Conservation (phyloP, 2,888 invertebrate genomes). For the Leptinotarsa haldemani region DNA sequence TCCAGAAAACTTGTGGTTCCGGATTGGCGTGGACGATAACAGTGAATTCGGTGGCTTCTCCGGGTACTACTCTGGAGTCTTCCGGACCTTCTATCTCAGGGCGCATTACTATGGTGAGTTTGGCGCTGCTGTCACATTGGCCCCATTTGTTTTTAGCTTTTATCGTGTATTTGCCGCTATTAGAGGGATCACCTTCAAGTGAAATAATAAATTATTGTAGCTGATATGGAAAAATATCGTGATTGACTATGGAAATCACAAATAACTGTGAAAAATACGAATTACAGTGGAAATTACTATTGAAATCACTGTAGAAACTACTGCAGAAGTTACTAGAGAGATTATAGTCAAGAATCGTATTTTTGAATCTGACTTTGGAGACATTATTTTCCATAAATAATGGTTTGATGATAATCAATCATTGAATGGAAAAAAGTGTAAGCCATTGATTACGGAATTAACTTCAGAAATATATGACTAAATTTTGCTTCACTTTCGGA, state of each 20-base stretch:
- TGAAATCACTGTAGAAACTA: too few species aligned
- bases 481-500: too few species aligned
- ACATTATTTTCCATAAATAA: too few species aligned
- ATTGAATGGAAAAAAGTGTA: not conserved
- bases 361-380: too few species aligned
- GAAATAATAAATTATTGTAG: not conserved
- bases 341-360: too few species aligned
- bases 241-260: too few species aligned
- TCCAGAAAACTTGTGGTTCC: conserved; percentile 88
- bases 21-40: conserved; percentile 91
- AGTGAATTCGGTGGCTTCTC: conserved; percentile 80
- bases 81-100: conserved; percentile 83
- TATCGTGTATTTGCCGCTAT: conserved; percentile 86
- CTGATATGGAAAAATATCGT: not conserved
- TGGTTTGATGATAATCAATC: too few species aligned
- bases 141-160: conserved; percentile 86
- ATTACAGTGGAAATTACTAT: too few species aligned
- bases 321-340: too few species aligned
- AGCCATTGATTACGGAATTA: not conserved
- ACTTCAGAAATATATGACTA: not conserved
- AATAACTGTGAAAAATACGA: too few species aligned
- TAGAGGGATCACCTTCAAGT: conserved; percentile 74
- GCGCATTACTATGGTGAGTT: conserved; percentile 81
- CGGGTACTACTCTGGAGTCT: conserved; percentile 80
- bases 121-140: conserved; percentile 77